A percentile compares a stretch with the other conserved stretches of the same genome.
Evolutionary conservation across 2,888 invertebrate genomes (phyloP).

Genomic region (Xestoiulus laeticollis): DNA sequence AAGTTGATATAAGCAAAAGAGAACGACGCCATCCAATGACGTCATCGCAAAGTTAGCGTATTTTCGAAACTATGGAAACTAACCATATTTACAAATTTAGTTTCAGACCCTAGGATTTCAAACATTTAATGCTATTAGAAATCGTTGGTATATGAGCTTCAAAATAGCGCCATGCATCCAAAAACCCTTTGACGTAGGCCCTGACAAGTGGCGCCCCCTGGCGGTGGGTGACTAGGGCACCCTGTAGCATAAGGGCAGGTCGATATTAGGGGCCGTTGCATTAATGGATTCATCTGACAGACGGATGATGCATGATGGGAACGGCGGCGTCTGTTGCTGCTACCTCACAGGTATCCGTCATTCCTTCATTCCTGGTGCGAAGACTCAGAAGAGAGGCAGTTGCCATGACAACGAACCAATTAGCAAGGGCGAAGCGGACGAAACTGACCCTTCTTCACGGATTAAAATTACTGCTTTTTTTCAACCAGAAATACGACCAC

Average conservation of each 20-base stretch:
- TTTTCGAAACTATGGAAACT: not conserved
- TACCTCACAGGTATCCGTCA: conserved; percentile 21
- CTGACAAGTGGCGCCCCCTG: not conserved
- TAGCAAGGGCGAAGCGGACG: too few relatives aligned
- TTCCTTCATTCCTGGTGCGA: too few relatives aligned
- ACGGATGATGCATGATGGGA: conserved; percentile 8
- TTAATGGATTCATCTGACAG: not conserved
- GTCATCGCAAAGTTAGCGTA: not conserved
- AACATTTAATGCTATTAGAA: too few relatives aligned
- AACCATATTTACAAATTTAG: too few relatives aligned
- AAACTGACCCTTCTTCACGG: too few relatives aligned
- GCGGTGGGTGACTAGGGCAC: not conserved
- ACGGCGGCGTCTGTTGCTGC: not conserved
- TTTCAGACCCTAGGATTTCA: too few relatives aligned
- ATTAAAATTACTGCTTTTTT: too few relatives aligned
- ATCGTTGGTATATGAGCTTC: too few relatives aligned
- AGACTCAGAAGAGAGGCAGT: not conserved
- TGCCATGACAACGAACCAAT: not conserved
- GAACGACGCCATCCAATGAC: too few relatives aligned
- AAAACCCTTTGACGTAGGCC: not conserved
- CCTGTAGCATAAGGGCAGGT: not conserved
- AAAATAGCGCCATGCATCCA: too few relatives aligned
- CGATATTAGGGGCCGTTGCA: not conserved
- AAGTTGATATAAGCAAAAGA: too few relatives aligned
- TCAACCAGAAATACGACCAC: too few relatives aligned